Conservation (phyloP, 2,888 invertebrate species). For the Cremastinae sp. region DNA sequence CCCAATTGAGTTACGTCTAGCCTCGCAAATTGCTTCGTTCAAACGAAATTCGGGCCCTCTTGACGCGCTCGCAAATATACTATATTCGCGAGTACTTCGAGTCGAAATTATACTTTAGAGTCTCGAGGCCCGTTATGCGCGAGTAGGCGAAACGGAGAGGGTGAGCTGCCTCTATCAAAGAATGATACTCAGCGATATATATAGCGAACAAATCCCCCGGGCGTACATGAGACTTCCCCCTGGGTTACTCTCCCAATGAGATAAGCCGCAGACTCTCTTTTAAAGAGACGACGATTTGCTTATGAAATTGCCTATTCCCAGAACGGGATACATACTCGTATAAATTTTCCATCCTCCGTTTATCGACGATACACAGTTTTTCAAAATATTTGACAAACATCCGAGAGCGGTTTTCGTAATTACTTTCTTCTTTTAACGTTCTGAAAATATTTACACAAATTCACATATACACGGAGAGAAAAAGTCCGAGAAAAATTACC, state of each 20-base stretch:
- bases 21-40: slow-evolving; percentile 79
- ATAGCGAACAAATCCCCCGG: slow-evolving; percentile 20
- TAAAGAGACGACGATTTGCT: slow-evolving; percentile 31
- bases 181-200: slow-evolving; percentile 44
- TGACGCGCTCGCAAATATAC: background rate
- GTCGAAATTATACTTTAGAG: slow-evolving; percentile 45
- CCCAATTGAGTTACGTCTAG: slow-evolving; percentile 76
- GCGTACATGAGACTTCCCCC: slow-evolving; percentile 2
- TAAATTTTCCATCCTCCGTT: too few relatives aligned
- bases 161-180: slow-evolving; percentile 30
- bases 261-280: slow-evolving; percentile 4
- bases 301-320: slow-evolving; percentile 25
- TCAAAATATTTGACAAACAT: too few relatives aligned
- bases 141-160: slow-evolving; percentile 35
- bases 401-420: too few relatives aligned
- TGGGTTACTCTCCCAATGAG: slow-evolving; percentile 31
- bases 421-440: too few relatives aligned
- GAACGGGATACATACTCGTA: background rate
- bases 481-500: too few relatives aligned
- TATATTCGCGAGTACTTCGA: slow-evolving; percentile 10
- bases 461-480: too few relatives aligned
- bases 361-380: too few relatives aligned
- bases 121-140: slow-evolving; percentile 5
- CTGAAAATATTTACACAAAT: too few relatives aligned
- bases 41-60: slow-evolving; percentile 73